phyloP scores from a whole-genome alignment of 2,888 invertebrate species.

The Hylaea fasciaria region DNA sequence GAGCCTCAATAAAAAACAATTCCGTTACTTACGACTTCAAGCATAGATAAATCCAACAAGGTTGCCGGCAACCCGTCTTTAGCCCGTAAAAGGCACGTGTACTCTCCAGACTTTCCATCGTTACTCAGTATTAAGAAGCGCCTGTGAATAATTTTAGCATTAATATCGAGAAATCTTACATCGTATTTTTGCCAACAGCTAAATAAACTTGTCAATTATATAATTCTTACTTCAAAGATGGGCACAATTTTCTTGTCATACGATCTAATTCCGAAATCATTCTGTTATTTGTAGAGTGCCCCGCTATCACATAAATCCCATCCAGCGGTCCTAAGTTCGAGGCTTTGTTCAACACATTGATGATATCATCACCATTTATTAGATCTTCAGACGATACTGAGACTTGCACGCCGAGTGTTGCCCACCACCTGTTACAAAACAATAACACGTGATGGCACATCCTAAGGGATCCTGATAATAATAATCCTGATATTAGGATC shows the following conservation, averaged over 20 bases:
- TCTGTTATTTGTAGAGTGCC: neutral
- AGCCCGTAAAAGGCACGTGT: conserved; percentile 16
- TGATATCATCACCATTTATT: neutral
- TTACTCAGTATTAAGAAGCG: conserved; percentile 14
- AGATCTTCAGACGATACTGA: neutral
- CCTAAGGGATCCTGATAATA: too few relatives aligned
- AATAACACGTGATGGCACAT: neutral
- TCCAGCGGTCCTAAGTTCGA: neutral
- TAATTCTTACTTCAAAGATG: neutral
- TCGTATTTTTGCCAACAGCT: neutral
- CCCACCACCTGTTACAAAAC: neutral
- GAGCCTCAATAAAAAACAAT: neutral
- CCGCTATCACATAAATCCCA: neutral
- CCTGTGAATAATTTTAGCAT: neutral
- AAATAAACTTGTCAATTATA: neutral
- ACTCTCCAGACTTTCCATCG: conserved; percentile 14
- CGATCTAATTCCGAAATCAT: neutral
- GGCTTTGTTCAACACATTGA: neutral
- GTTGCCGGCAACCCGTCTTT: conserved; percentile 27
- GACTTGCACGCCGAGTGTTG: neutral
- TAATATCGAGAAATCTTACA: neutral
- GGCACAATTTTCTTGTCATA: neutral
- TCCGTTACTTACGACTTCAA: neutral
- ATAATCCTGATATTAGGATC: too few relatives aligned
- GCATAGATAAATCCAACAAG: conserved; percentile 23